These are phyloP conservation scores for Sylvicola fuscatus DNA, from an alignment of 2,888 invertebrate genomes.

Conservation along the genomic window DNA sequence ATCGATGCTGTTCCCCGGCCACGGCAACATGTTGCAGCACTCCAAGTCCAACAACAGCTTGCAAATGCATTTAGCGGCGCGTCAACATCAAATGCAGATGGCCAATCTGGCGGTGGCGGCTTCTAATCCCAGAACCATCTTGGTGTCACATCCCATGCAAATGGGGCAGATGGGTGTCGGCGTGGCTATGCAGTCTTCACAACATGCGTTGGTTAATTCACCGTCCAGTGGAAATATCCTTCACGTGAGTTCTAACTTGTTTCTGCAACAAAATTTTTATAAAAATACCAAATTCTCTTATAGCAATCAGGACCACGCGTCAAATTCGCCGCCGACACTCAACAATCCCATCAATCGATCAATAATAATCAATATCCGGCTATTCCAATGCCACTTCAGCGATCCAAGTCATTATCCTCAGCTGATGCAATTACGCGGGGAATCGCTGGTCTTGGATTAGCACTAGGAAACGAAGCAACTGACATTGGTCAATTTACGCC, in stretches of 20 bases:
- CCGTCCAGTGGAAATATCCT: conserved; percentile 53
- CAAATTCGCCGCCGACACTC: conserved; percentile 23
- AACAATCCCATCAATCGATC: conserved; percentile 15
- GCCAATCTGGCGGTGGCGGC: conserved; percentile 9
- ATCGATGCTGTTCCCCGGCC: conserved; percentile 14
- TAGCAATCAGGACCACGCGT: conserved; percentile 15
- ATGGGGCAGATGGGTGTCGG: conserved; percentile 15
- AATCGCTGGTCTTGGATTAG: conserved; percentile 39
- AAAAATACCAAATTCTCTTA: not conserved
- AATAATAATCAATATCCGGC: conserved; percentile 4
- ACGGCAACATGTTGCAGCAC: conserved; percentile 20
- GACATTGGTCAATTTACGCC: conserved; percentile 55
- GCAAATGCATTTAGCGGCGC: conserved; percentile 21
- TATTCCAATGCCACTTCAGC: conserved; percentile 31
- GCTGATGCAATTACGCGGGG: conserved; percentile 49
- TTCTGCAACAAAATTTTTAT: too few species aligned
- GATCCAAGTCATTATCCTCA: conserved; percentile 64
- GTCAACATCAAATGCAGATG: conserved; percentile 7
- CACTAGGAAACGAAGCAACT: conserved; percentile 46
- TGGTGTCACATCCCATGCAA: conserved; percentile 22
- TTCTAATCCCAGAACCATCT: conserved; percentile 16
- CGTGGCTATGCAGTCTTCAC: conserved; percentile 13
- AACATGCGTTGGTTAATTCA: conserved; percentile 30
- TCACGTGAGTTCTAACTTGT: conserved; percentile 29
- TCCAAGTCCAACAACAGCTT: conserved; percentile 33